Percentiles rank a stretch among this genome's conserved stretches.
phyloP scores from a whole-genome alignment of 2,113 vertebrate genomes.

The Urocolius indicus region DNA sequence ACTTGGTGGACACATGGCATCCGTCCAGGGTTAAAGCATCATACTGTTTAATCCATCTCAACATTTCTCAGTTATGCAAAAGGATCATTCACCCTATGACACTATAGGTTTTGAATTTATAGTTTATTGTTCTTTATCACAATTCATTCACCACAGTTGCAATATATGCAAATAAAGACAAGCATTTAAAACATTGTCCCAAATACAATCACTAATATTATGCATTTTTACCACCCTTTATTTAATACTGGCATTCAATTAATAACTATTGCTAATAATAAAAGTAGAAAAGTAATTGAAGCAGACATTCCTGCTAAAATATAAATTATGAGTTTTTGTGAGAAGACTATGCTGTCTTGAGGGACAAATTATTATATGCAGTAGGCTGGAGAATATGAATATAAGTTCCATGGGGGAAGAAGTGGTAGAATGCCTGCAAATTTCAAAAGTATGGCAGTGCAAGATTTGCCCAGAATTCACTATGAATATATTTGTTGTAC shows the following conservation, averaged over 20 bases:
- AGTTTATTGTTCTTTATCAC: slow-evolving; percentile 26
- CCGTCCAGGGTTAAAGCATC: too few species aligned
- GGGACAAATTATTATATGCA: background rate
- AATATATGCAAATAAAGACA: slow-evolving; percentile 16
- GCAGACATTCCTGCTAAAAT: slow-evolving; percentile 39
- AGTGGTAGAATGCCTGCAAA: background rate
- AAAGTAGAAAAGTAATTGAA: slow-evolving; percentile 36
- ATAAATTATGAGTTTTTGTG: slow-evolving; percentile 1
- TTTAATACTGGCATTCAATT: slow-evolving; percentile 34
- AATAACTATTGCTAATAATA: slow-evolving; percentile 38
- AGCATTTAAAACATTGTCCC: background rate
- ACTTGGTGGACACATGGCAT: too few species aligned
- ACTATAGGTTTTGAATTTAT: slow-evolving; percentile 8
- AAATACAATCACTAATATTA: background rate
- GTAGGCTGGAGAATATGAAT: background rate
- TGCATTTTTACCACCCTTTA: slow-evolving; percentile 5
- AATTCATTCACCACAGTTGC: background rate
- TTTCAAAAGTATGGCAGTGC: background rate
- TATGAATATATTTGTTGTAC: background rate
- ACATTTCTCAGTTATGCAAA: background rate
- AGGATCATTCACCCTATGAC: background rate
- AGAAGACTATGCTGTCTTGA: background rate
- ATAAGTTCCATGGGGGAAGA: background rate
- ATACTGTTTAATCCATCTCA: background rate
- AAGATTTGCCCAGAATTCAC: background rate